These are phyloP conservation scores for Tolypeutes matacus DNA, from an alignment of 2,797 vertebrate genomes.

Conservation along the genomic window DNA sequence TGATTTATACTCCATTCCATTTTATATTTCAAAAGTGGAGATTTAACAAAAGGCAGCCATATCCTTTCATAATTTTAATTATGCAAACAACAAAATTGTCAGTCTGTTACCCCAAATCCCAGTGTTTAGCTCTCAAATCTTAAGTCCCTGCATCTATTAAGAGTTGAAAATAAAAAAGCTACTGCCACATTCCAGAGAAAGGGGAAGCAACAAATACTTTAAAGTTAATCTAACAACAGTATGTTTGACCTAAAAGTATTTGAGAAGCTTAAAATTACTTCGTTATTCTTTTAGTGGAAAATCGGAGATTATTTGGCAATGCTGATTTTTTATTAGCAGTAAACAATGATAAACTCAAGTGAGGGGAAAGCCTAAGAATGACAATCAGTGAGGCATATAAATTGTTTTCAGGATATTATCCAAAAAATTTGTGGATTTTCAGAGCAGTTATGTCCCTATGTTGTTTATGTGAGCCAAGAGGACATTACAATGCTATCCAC, in stretches of 20 bases:
- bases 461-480: too few relatives aligned
- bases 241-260: conserved; percentile 62
- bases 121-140: conserved; percentile 82
- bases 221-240: conserved; percentile 51
- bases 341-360: conserved; percentile 77
- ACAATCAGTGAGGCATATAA: conserved; percentile 60
- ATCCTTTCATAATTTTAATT: conserved; percentile 79
- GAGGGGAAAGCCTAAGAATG: conserved; percentile 53
- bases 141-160: conserved; percentile 80
- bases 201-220: conserved; percentile 70
- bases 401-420: conserved; percentile 67
- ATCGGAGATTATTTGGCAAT: conserved; percentile 80
- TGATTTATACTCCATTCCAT: conserved; percentile 85
- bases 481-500: too few relatives aligned
- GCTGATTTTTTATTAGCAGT: conserved; percentile 72
- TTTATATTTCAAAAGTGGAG: conserved; percentile 89
- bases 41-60: conserved; percentile 83
- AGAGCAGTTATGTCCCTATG: too few relatives aligned
- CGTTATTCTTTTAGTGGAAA: conserved; percentile 69
- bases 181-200: conserved; percentile 76
- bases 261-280: conserved; percentile 75
- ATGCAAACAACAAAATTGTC: conserved; percentile 67
- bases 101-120: conserved; percentile 76
- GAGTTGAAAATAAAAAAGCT: conserved; percentile 68
- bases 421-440: too few relatives aligned